Conservation (phyloP, 1,140 invertebrate species). For the Sogatella furcifera region DNA sequence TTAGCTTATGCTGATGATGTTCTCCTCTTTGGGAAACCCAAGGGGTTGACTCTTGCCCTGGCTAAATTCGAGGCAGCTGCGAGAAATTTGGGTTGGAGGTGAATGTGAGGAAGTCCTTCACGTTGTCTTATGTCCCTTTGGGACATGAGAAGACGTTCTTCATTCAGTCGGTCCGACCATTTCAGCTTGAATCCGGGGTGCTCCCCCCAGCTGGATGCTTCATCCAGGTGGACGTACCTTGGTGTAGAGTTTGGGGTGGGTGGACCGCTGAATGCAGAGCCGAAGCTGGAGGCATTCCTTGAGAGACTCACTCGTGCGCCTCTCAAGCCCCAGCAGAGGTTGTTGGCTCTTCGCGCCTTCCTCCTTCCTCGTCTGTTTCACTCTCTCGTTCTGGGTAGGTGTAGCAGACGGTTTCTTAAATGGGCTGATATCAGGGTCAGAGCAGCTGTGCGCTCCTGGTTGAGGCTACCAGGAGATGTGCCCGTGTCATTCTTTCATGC, state of each 20-base stretch:
- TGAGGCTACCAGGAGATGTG: slow-evolving; percentile 28
- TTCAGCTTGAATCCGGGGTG: background rate
- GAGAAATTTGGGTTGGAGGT: background rate
- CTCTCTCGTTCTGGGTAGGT: slow-evolving; percentile 22
- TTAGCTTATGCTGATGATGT: background rate
- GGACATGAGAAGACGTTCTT: background rate
- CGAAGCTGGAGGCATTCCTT: background rate
- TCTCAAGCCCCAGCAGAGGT: slow-evolving; percentile 28
- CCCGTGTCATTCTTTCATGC: slow-evolving; percentile 29
- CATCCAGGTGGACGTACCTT: background rate
- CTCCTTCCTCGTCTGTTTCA: slow-evolving; percentile 27
- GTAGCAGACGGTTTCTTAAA: slow-evolving; percentile 20
- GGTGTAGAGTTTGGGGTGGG: background rate
- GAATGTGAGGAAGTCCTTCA: background rate
- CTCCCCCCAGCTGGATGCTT: background rate
- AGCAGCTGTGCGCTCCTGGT: slow-evolving; percentile 23
- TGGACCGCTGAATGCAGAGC: background rate
- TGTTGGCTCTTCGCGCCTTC: slow-evolving; percentile 6
- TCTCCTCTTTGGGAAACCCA: background rate
- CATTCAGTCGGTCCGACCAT: background rate
- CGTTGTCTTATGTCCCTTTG: background rate
- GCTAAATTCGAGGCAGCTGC: background rate
- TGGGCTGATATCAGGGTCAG: background rate
- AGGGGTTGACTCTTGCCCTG: background rate
- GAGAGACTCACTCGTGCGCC: slow-evolving; percentile 25